Evolutionary conservation across 1,140 invertebrate species (phyloP), one percentile per base, ranked within the genome.

Genomic region (Micrasema minimum): DNA sequence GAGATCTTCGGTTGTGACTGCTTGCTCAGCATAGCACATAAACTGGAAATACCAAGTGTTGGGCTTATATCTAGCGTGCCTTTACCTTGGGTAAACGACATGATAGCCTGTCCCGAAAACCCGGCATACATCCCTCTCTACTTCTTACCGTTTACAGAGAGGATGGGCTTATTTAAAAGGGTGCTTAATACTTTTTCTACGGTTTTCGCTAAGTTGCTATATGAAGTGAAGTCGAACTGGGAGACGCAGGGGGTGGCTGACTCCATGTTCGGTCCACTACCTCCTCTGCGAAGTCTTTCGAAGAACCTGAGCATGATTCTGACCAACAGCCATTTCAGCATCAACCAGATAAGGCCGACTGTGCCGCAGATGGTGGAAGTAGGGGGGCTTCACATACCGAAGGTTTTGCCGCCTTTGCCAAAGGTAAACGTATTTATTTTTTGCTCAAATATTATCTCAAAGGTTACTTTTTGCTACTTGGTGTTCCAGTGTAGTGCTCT

Each of bases 101-200:
- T 83, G 64, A 80, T 87, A 37, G 84, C 78, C 2, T 86, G 87
- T 76, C 84, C 86, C 0, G 81, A 86, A 12, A 86, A 84, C 22
- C 73, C 85, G 0, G 85, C 87, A 0, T 81, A 84, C 68, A 78
- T 85, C 23, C 84, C 87, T 0, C 82, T 81, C 26, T 84, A 80
- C 51, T 77, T 87, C 37, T 38, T 84, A 0, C 68, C 75, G 0
- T 81, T 80, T 14, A 69, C 77, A 0, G 72, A 84, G 26, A 55
- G 77, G 3, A 84, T 88, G 83, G 81, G 73, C 18, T 86, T 88
- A 37, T 81, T 79, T 64, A 74, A 87, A 55, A 77, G 88, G 41
- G 38, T 85, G 1, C 72, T 77, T 0, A 89, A 89, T 65, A 62
- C 68, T 23, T 1, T 71, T 10, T 23, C 46, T 2, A 53, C 41